Evolutionary conservation across 1,140 invertebrate species (phyloP).

Genomic region (Temnothorax longispinosus): DNA sequence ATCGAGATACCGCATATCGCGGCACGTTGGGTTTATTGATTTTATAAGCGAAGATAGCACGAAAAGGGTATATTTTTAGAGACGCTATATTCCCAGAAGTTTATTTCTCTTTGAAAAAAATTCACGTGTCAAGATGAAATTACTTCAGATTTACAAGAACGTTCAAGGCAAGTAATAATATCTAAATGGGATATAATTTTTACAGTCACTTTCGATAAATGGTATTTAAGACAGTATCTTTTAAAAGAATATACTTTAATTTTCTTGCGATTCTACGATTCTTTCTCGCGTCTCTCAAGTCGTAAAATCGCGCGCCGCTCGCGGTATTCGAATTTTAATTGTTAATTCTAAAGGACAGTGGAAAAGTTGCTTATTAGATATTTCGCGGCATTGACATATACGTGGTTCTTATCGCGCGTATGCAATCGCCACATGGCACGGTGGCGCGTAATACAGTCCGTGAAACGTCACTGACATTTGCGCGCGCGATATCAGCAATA

Average conservation of each 20-base stretch:
- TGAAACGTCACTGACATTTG: constrained; percentile 6
- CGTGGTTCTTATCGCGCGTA: background rate
- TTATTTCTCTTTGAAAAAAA: background rate
- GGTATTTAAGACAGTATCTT: background rate
- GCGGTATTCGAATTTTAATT: constrained; percentile 18
- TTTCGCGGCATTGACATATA: background rate
- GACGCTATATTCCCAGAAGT: background rate
- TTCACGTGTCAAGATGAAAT: background rate
- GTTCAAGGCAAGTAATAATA: background rate
- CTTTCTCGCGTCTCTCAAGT: background rate
- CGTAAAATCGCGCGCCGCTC: background rate
- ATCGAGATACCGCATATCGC: background rate
- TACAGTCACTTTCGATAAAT: background rate
- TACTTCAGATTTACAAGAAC: background rate
- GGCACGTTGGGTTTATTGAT: background rate
- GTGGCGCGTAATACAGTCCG: background rate
- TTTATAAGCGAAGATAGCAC: background rate
- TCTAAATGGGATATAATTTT: background rate
- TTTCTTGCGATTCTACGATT: background rate
- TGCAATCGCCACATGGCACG: constrained; percentile 49
- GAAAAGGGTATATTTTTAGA: background rate
- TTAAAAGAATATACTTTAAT: background rate
- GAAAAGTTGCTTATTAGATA: background rate
- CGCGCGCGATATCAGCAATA: background rate
- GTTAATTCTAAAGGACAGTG: background rate